Conservation (phyloP, 2,797 vertebrate species). For the Pangasius djambal region DNA sequence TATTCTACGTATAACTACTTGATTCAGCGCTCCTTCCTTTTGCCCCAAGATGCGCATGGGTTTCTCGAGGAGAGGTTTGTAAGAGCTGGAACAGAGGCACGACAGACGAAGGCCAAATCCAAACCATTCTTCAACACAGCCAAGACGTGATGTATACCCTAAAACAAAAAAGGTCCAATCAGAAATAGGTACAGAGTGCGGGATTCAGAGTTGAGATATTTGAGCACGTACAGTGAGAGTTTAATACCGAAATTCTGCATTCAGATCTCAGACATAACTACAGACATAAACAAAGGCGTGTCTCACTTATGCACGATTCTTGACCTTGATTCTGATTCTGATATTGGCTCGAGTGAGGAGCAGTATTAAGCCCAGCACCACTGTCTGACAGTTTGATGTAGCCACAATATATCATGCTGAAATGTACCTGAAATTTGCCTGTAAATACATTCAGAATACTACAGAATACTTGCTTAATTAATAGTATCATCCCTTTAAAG, state of each 20-base stretch:
- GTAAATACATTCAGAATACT: background rate
- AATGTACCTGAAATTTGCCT: background rate
- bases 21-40: constrained; percentile 44
- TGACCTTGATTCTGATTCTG: too few relatives aligned
- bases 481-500: background rate
- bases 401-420: too few relatives aligned
- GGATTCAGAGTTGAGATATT: background rate
- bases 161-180: constrained; percentile 37
- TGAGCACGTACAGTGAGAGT: background rate
- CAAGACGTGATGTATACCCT: constrained; percentile 18
- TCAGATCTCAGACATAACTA: too few relatives aligned
- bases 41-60: constrained; percentile 30
- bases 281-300: too few relatives aligned
- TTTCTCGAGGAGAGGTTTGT: constrained; percentile 45
- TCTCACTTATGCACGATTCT: background rate
- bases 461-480: background rate
- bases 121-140: constrained; percentile 32
- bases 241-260: background rate
- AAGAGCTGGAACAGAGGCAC: constrained; percentile 48
- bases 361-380: too few relatives aligned
- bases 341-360: too few relatives aligned
- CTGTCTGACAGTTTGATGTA: too few relatives aligned
- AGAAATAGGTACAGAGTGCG: background rate
- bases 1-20: constrained; percentile 42
- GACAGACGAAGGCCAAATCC: constrained; percentile 25